phyloP scores from a whole-genome alignment of 2,888 invertebrate genomes.

The Drosophila mulleri region DNA sequence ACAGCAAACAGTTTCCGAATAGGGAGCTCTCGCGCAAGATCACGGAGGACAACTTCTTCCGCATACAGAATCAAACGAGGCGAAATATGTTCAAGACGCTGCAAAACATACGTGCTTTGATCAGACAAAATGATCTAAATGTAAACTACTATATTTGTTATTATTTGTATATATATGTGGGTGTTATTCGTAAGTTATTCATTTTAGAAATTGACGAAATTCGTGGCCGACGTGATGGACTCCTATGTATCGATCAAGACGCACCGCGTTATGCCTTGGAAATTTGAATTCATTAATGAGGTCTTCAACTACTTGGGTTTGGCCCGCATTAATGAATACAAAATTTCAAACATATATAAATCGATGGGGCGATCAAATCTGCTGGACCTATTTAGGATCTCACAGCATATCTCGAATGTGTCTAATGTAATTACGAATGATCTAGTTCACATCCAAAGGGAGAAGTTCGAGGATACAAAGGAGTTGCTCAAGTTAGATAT shows the following conservation, averaged over 20 bases:
- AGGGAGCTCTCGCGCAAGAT: conserved; percentile 50
- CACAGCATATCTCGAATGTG: conserved; percentile 37
- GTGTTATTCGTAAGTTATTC: neutral
- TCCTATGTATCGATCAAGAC: conserved; percentile 82
- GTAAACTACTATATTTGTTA: conserved; percentile 15
- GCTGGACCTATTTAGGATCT: conserved; percentile 62
- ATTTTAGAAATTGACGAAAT: conserved; percentile 72
- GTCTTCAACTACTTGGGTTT: conserved; percentile 82
- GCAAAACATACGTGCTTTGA: conserved; percentile 66
- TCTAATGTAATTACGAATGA: neutral
- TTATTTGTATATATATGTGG: neutral
- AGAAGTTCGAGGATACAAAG: conserved; percentile 63
- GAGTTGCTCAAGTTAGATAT: conserved; percentile 59
- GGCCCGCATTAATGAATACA: conserved; percentile 80
- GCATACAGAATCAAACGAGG: conserved; percentile 82
- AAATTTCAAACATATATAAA: conserved; percentile 43
- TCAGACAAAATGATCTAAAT: conserved; percentile 25
- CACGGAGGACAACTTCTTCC: conserved; percentile 71
- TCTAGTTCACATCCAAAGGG: conserved; percentile 53
- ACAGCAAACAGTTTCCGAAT: conserved; percentile 69
- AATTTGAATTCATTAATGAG: conserved; percentile 84
- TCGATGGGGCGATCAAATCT: conserved; percentile 57
- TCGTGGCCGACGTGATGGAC: conserved; percentile 81
- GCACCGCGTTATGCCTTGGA: conserved; percentile 83
- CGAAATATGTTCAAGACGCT: conserved; percentile 82